These are phyloP conservation scores for Strigamia transsilvanica DNA, from an alignment of 2,888 invertebrate species.

Conservation along the genomic window DNA sequence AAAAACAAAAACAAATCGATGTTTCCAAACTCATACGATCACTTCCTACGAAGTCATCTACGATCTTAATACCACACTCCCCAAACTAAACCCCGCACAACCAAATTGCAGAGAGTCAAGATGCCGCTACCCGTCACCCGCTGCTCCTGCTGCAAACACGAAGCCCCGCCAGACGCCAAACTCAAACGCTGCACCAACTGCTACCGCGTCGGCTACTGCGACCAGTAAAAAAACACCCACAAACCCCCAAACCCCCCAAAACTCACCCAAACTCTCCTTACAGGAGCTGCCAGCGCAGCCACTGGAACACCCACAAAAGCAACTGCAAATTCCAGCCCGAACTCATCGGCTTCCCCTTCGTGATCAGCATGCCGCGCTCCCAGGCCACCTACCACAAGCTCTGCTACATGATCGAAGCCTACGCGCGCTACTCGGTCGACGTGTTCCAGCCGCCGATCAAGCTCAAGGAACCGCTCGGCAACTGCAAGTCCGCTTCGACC, in stretches of 20 bases:
- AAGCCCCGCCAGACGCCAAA: conserved; percentile 60
- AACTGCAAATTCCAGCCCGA: conserved; percentile 59
- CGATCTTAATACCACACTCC: too few relatives aligned
- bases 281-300: conserved; percentile 65
- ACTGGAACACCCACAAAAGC: conserved; percentile 62
- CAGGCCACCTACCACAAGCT: conserved; percentile 65
- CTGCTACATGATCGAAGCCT: conserved; percentile 64
- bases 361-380: conserved; percentile 65
- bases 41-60: too few relatives aligned
- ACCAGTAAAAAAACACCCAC: conserved; percentile 61
- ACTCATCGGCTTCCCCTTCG: conserved; percentile 65
- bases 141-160: conserved; percentile 64
- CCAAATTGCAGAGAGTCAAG: conserved; percentile 56
- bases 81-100: background rate
- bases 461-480: conserved; percentile 4
- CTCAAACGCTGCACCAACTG: conserved; percentile 66
- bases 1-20: too few relatives aligned
- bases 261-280: background rate
- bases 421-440: conserved; percentile 62
- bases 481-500: conserved; percentile 1
- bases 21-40: too few relatives aligned
- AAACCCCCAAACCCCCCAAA: background rate
- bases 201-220: conserved; percentile 66
- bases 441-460: conserved; percentile 65
- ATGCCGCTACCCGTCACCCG: conserved; percentile 57